Evolutionary conservation across 1,140 invertebrate species (phyloP), one percentile per base, ranked within the genome.

Genomic region (Heterodera carotae): DNA sequence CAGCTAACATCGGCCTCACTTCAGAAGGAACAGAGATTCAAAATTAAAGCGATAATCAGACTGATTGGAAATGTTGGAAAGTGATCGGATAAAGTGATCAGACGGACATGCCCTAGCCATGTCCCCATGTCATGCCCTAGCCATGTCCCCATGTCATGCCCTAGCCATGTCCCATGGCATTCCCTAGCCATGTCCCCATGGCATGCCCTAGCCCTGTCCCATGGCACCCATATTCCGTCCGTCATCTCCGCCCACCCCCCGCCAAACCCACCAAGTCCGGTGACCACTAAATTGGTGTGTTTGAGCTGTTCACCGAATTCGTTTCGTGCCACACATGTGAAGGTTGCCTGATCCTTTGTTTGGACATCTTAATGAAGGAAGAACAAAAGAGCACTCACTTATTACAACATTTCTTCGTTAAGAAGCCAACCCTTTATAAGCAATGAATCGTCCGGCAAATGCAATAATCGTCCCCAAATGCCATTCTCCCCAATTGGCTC

Each of bases 291-390:
- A 76, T 81, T 88, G 6, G 88, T 89, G 8, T 85, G 81, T 56
- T 82, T 80, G 39, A 89, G 85, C 71, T 80, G 81, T 8, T 79
- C 79, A 29, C 90, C 90, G 84, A 90, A 90, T 29, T 85, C 80
- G 81, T 90, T 90, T 80, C 85, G 84, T 15, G 88, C 89, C 6
- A 83, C 81, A 83, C 90, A 90, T 1, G 87, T 88, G 83, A 89
- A 90, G 31, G 67, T 73, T 1, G 73, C 80, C 62, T 85, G 79
- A 68, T 86, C 86, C 2, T 82, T 80, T 5, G 85, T 66, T 67
- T 76, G 29, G 4, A 83, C 83, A 74, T 77, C 84, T 84, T 39
- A 83, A 84, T 15, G n/a, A n/a, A n/a, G n/a, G n/a, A n/a, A n/a
- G n/a, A n/a, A n/a, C n/a, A n/a, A n/a, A n/a, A n/a, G n/a, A n/a